Conservation (phyloP, 2,113 vertebrate genomes). For the Nerophis lumbriciformis region DNA sequence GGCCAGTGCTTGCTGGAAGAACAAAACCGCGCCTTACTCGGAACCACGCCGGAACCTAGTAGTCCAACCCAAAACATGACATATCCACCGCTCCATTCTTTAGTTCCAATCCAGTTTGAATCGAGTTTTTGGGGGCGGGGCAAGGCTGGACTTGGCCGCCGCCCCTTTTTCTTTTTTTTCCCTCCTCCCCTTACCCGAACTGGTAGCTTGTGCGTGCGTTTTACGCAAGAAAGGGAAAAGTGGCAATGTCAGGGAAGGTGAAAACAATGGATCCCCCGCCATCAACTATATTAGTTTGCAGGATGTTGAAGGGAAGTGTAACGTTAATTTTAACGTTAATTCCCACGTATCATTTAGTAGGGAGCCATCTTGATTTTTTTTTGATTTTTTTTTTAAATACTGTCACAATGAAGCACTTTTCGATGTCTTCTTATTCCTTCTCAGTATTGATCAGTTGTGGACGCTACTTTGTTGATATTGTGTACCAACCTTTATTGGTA, state of each 20-base stretch:
- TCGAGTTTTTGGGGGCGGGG: not conserved
- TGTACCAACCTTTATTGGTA: constrained; percentile 60
- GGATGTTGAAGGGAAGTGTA: constrained; percentile 17
- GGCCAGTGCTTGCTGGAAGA: no score
- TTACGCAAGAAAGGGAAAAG: constrained; percentile 55
- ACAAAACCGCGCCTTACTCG: no score
- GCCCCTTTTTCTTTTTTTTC: no score
- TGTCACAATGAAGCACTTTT: constrained; percentile 69
- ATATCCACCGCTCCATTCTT: no score
- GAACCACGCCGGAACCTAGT: no score
- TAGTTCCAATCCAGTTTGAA: no score
- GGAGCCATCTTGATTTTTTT: constrained; percentile 53
- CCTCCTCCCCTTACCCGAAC: not conserved
- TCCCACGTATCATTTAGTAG: constrained; percentile 20
- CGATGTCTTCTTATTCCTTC: constrained; percentile 48
- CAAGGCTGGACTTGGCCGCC: constrained; percentile 57
- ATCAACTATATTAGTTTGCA: not conserved
- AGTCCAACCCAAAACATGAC: no score
- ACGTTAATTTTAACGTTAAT: not conserved
- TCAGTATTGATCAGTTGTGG: constrained; percentile 58
- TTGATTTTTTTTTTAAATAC: constrained; percentile 30
- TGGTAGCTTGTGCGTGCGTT: not conserved
- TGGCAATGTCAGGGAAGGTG: constrained; percentile 47
- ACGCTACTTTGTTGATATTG: constrained; percentile 35
- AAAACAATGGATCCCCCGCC: constrained; percentile 13